phyloP scores from a whole-genome alignment of 2,113 vertebrate genomes.

The Lagopus muta region DNA sequence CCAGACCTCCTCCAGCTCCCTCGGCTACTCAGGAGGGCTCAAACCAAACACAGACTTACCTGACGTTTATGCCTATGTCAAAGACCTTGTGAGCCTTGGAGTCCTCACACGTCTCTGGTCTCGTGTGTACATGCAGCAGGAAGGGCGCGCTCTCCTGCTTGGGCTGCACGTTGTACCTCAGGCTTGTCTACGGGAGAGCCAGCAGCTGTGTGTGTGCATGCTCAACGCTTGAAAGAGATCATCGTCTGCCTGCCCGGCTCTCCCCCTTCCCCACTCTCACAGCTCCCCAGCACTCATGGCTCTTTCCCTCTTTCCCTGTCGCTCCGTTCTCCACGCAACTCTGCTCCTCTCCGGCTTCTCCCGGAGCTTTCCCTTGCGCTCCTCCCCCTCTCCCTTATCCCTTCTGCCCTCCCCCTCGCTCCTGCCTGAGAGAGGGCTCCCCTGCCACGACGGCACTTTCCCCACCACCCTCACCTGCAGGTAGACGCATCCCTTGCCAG shows the following conservation, averaged over 20 bases:
- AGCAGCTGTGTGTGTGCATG: accelerated
- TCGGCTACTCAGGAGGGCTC: not conserved
- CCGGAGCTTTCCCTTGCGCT: not conserved
- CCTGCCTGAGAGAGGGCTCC: not conserved
- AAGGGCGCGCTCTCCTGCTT: conserved; percentile 41
- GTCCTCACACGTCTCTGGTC: conserved; percentile 6
- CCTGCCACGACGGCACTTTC: not conserved
- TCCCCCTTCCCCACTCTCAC: not conserved
- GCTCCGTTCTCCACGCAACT: not conserved
- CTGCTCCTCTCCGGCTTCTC: no score
- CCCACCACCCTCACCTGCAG: conserved; percentile 76
- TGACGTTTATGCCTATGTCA: conserved; percentile 69
- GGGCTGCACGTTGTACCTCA: conserved; percentile 76
- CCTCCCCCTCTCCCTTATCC: not conserved
- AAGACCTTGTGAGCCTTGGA: conserved; percentile 44
- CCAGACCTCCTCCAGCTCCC: not conserved
- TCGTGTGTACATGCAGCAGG: conserved; percentile 1
- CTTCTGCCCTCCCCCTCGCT: not conserved
- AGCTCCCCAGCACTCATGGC: not conserved
- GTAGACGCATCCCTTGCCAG: conserved; percentile 78
- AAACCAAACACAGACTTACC: conserved; percentile 20
- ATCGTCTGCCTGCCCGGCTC: not conserved
- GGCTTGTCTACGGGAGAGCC: conserved; percentile 64
- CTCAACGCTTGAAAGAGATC: accelerated
- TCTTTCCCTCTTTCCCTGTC: not conserved